Base-by-base conservation (phyloP, 2,113 vertebrate genomes). In the Nibea albiflora region DNA sequence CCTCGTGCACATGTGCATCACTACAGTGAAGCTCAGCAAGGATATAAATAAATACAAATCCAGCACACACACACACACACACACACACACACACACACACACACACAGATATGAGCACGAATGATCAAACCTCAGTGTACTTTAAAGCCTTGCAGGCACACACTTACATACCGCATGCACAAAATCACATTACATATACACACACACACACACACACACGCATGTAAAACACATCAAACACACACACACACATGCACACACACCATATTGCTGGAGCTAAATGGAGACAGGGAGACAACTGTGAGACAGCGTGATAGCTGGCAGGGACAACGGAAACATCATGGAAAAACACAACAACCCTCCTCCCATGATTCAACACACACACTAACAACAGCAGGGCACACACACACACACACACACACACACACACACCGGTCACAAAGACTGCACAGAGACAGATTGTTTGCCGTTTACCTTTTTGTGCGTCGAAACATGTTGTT, bases 401-500 rank as follows among this genome's bases (percentile, higher is more conserved):
- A 83, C 67, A n/a, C n/a, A n/a, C n/a, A n/a, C n/a, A 35, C 31
- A 35, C 31, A 35, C 67, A 35, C 31, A 35, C 31, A 35, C 31
- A 35, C 31, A 35, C 31, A 35, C 31, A 35, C 72, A 80, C 84
- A 76, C 53, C 4, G 67, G 56, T 73, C 73, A 90, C 73, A 87
- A 81, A 81, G 47, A 71, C 62, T 42, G 35, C 78, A 79, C 44
- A 3, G 28, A 85, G 63, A 90, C 83, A 85, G 49, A 83, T 65
- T 65, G 78, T 84, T 46, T 80, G 77, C 46, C 73, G 6, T 95
- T 93, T 95, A 96, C 95, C 95, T 96, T 93, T 96, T 96, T 68
- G 95, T 95, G 80, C 95, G 95, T 92, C 95, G 95, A 88, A 96
- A 96, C 95, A 96, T 96, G 94, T 90, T 94, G 94, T 88, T 93